Evolutionary conservation across 2,888 invertebrate species (phyloP).

Genomic region (Drosophila antonietae): DNA sequence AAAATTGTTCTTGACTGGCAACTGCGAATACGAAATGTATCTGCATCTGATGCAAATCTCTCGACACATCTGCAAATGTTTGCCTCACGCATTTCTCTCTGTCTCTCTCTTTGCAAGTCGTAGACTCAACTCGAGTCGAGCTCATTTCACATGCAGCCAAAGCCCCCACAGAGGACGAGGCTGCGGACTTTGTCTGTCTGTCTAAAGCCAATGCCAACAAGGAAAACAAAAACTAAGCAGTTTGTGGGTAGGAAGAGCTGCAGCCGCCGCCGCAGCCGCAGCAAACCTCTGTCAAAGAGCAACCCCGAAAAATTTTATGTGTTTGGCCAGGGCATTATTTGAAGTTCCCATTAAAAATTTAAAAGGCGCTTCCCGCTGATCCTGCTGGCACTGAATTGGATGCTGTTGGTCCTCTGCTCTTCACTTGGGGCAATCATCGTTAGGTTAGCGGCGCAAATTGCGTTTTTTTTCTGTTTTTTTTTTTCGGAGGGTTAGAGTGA

Average conservation of each 20-base stretch:
- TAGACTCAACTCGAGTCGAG: slow-evolving; percentile 18
- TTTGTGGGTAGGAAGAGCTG: slow-evolving; percentile 11
- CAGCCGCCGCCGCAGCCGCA: not conserved
- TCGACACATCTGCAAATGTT: slow-evolving; percentile 60
- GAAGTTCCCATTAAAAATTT: slow-evolving; percentile 80
- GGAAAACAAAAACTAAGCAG: slow-evolving; percentile 39
- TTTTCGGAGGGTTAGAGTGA: not conserved
- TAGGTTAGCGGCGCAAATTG: slow-evolving; percentile 77
- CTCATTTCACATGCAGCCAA: slow-evolving; percentile 57
- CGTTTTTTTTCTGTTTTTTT: slow-evolving; percentile 33
- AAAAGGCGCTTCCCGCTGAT: slow-evolving; percentile 64
- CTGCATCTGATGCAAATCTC: slow-evolving; percentile 60
- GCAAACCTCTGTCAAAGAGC: slow-evolving; percentile 42
- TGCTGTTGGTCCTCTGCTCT: slow-evolving; percentile 12
- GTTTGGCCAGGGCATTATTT: slow-evolving; percentile 65
- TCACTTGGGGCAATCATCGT: slow-evolving; percentile 72
- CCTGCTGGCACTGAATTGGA: slow-evolving; percentile 28
- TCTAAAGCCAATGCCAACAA: slow-evolving; percentile 20
- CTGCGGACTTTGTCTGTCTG: slow-evolving; percentile 9
- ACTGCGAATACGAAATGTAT: slow-evolving; percentile 60
- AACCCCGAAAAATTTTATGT: slow-evolving; percentile 50
- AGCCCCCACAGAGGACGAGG: slow-evolving; percentile 12
- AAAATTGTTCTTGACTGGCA: slow-evolving; percentile 56
- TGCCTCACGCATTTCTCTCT: slow-evolving; percentile 47
- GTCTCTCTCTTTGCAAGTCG: slow-evolving; percentile 25